Evolutionary conservation across 2,113 vertebrate genomes (phyloP).

Genomic region (Lophochroa leadbeateri): DNA sequence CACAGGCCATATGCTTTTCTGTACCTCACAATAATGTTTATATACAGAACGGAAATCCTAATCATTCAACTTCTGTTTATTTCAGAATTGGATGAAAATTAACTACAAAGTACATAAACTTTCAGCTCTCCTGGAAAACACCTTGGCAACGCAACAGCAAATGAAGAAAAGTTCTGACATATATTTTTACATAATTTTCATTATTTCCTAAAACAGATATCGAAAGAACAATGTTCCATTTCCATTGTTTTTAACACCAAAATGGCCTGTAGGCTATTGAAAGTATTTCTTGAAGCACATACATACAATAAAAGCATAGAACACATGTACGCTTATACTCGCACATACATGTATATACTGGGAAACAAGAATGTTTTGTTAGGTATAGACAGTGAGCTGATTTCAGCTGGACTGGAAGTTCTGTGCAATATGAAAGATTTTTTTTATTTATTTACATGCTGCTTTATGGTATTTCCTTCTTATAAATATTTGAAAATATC

Average conservation of each 20-base stretch:
- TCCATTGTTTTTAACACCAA: background rate
- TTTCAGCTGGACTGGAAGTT: background rate
- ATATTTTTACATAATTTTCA: background rate
- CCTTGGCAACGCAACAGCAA: background rate
- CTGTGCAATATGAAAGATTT: background rate
- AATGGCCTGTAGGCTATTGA: background rate
- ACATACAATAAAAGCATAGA: background rate
- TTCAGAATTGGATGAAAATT: background rate
- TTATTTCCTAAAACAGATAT: slow-evolving; percentile 15
- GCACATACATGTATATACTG: background rate
- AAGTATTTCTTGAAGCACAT: background rate
- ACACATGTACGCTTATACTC: background rate
- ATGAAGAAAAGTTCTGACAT: background rate
- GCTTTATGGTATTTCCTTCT: background rate
- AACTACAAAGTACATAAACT: background rate
- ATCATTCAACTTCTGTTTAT: slow-evolving; percentile 1
- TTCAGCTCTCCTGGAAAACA: background rate
- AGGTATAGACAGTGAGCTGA: background rate
- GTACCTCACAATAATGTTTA: background rate
- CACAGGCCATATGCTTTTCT: background rate
- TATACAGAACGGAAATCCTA: background rate
- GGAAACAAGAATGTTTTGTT: background rate
- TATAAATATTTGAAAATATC: background rate
- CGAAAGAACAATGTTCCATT: slow-evolving; percentile 31
- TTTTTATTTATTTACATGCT: background rate